Percentiles rank a stretch among this genome's conserved stretches.
Evolutionary conservation across 2,797 vertebrate genomes (phyloP).

Genomic region (Coluber constrictor): DNA sequence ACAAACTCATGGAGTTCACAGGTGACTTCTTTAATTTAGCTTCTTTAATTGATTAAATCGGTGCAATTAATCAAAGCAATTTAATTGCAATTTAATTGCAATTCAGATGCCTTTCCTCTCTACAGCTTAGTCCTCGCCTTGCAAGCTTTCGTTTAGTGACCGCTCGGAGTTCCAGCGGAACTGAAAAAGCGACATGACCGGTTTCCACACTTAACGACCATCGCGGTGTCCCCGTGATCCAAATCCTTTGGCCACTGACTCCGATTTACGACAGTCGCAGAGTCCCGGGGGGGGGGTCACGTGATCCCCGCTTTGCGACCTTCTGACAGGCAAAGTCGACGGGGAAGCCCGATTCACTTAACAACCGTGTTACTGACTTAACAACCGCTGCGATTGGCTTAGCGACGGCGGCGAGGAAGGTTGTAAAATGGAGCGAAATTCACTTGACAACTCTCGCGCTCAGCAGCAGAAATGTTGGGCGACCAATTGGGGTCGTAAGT

Average conservation of each 20-base stretch:
- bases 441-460: no score
- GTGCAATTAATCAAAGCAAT: neutral
- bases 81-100: neutral
- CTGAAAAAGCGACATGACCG: neutral
- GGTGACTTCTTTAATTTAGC: no score
- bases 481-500: no score
- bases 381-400: no score
- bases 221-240: neutral
- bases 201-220: neutral
- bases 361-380: neutral
- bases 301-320: neutral
- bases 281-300: no score
- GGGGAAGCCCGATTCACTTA: neutral
- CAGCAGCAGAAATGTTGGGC: no score
- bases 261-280: neutral
- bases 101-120: neutral
- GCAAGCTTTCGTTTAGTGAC: neutral
- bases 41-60: neutral
- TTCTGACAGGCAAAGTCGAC: neutral
- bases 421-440: no score
- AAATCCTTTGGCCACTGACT: neutral
- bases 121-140: fast-evolving
- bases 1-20: neutral
- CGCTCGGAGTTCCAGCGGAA: neutral
- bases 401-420: no score